These are phyloP conservation scores for Phragmatobia fuliginosa DNA, from an alignment of 2,888 invertebrate species.

Conservation along the genomic window DNA sequence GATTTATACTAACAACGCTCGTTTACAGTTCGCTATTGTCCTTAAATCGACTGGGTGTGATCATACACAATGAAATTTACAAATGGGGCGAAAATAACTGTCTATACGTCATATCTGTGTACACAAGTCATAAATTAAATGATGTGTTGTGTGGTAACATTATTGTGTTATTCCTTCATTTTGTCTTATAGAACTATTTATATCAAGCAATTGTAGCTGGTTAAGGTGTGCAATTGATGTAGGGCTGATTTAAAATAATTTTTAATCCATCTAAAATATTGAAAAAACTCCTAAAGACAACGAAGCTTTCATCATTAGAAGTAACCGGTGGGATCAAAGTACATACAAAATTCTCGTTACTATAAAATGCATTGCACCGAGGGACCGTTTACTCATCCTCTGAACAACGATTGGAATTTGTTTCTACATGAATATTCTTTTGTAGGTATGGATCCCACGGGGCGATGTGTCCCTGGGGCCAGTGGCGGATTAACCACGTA, in stretches of 20 bases:
- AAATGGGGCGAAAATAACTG: conserved; percentile 79
- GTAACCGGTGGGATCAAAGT: background rate
- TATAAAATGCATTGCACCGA: conserved; percentile 46
- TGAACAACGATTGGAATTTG: conserved; percentile 69
- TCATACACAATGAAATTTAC: conserved; percentile 74
- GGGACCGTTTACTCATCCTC: conserved; percentile 76
- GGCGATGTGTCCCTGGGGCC: conserved; percentile 58
- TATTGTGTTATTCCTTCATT: conserved; percentile 22
- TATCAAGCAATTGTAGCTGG: background rate
- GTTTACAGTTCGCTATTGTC: conserved; percentile 77
- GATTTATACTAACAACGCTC: conserved; percentile 70
- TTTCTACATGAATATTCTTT: conserved; percentile 58
- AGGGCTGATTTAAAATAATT: background rate
- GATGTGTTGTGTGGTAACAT: conserved; percentile 34
- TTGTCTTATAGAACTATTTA: background rate
- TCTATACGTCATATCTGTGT: conserved; percentile 75
- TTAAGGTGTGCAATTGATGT: background rate
- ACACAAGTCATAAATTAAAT: conserved; percentile 78
- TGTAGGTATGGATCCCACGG: conserved; percentile 68
- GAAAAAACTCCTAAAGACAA: background rate
- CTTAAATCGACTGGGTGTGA: conserved; percentile 82
- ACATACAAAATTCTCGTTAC: conserved; percentile 22
- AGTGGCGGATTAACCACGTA: too few relatives aligned
- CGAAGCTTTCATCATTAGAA: background rate
- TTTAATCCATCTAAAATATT: background rate